phyloP scores from a whole-genome alignment of 2,888 invertebrate species.

The Ashinkailepas kermadecensis region DNA sequence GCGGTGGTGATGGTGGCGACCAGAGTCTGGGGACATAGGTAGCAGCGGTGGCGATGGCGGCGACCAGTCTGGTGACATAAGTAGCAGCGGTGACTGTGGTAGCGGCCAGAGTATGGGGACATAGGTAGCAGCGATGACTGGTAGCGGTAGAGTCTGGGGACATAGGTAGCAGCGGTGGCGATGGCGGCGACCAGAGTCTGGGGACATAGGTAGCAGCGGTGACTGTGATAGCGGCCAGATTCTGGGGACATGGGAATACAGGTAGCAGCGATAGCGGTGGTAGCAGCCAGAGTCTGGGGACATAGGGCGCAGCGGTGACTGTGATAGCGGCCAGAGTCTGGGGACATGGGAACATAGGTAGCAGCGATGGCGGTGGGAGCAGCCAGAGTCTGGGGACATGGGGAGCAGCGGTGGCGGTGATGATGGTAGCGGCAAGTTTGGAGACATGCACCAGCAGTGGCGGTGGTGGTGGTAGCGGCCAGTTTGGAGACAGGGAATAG shows the following conservation, averaged over 20 bases:
- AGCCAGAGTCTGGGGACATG: not conserved
- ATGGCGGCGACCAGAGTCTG: not conserved
- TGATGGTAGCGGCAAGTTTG: too few relatives aligned
- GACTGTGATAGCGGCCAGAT: too few relatives aligned
- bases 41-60: not conserved
- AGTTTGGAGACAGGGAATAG: too few relatives aligned
- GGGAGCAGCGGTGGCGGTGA: not conserved
- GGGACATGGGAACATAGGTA: too few relatives aligned
- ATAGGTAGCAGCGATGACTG: not conserved
- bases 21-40: not conserved
- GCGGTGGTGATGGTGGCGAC: not conserved
- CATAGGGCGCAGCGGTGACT: not conserved
- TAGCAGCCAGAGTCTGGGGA: not conserved
- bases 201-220: not conserved
- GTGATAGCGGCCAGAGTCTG: not conserved
- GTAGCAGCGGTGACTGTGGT: not conserved
- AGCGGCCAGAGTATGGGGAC: not conserved
- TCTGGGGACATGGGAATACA: not conserved
- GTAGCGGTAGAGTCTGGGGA: not conserved
- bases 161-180: not conserved
- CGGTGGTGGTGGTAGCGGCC: too few relatives aligned
- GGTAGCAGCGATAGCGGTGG: not conserved
- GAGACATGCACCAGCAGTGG: not conserved
- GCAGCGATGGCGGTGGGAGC: not conserved
- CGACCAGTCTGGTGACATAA: not conserved